Percentiles rank a stretch among this genome's conserved stretches.
phyloP scores from a whole-genome alignment of 1,140 invertebrate genomes.

The Eueides isabella region DNA sequence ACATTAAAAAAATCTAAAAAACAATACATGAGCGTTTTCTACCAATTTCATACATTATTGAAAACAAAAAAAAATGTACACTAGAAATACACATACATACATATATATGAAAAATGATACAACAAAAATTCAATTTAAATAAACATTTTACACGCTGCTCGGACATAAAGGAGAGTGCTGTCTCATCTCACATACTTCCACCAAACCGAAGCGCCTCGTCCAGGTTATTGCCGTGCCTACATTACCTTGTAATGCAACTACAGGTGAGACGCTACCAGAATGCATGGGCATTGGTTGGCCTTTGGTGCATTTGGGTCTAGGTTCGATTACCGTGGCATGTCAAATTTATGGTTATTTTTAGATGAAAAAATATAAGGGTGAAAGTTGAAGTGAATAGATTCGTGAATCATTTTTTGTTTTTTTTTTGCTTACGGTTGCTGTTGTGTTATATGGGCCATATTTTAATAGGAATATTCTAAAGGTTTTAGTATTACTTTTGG shows the following conservation, averaged over 20 bases:
- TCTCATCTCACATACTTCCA: slow-evolving; percentile 74
- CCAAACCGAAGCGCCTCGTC: slow-evolving; percentile 67
- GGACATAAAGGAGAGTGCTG: slow-evolving; percentile 68
- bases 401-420: not conserved
- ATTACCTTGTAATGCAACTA: slow-evolving; percentile 74
- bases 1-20: not conserved
- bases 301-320: slow-evolving; percentile 15
- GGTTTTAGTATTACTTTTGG: not conserved
- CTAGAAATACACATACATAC: not conserved
- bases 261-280: slow-evolving; percentile 77
- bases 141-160: slow-evolving; percentile 60
- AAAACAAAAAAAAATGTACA: not conserved
- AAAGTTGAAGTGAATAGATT: not conserved
- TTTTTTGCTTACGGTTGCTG: not conserved
- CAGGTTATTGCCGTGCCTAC: slow-evolving; percentile 69
- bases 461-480: not conserved
- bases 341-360: slow-evolving; percentile 17
- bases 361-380: not conserved
- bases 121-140: slow-evolving; percentile 21
- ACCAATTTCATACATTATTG: not conserved
- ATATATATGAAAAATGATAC: not conserved
- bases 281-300: slow-evolving; percentile 50
- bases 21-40: no score
- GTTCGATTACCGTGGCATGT: slow-evolving; percentile 30
- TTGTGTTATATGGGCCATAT: not conserved